A percentile compares a stretch with the other conserved stretches of the same genome.
phyloP scores from a whole-genome alignment of 1,140 invertebrate species.

The Papilio machaon region DNA sequence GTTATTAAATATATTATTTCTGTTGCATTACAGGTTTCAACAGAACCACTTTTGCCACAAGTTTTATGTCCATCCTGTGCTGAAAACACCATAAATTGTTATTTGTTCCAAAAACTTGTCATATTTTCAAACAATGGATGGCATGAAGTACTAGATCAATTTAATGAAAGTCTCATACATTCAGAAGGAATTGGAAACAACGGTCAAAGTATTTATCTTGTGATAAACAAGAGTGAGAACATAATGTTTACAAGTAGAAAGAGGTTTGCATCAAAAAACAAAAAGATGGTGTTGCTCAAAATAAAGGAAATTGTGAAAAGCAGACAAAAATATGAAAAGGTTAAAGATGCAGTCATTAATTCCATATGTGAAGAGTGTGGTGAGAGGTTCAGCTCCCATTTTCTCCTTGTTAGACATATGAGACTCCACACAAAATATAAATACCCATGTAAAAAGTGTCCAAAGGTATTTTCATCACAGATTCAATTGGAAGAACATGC shows the following conservation, averaged over 20 bases:
- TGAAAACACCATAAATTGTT: conserved; percentile 54
- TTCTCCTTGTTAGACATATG: conserved; percentile 53
- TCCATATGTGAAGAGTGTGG: conserved; percentile 58
- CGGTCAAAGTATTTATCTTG: conserved; percentile 52
- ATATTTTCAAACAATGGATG: conserved; percentile 58
- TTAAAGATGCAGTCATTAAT: conserved; percentile 43
- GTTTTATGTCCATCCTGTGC: conserved; percentile 61
- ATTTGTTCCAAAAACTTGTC: conserved; percentile 58
- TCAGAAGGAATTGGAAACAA: conserved; percentile 46
- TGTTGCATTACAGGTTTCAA: conserved; percentile 52
- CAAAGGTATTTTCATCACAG: conserved; percentile 58
- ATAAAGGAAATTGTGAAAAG: conserved; percentile 56
- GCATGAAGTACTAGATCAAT: conserved; percentile 47
- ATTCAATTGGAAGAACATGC: conserved; percentile 57
- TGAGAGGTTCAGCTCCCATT: conserved; percentile 49
- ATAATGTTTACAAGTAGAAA: conserved; percentile 57
- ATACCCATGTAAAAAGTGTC: conserved; percentile 55
- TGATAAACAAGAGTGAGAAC: conserved; percentile 56
- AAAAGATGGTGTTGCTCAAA: conserved; percentile 53
- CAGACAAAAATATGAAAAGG: conserved; percentile 49
- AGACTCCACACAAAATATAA: conserved; percentile 51
- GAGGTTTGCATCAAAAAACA: conserved; percentile 43
- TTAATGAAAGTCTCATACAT: conserved; percentile 48
- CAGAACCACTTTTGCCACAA: conserved; percentile 57
- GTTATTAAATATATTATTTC: neutral